Conservation (phyloP, 2,888 invertebrate genomes). For the Eilema griseolum region DNA sequence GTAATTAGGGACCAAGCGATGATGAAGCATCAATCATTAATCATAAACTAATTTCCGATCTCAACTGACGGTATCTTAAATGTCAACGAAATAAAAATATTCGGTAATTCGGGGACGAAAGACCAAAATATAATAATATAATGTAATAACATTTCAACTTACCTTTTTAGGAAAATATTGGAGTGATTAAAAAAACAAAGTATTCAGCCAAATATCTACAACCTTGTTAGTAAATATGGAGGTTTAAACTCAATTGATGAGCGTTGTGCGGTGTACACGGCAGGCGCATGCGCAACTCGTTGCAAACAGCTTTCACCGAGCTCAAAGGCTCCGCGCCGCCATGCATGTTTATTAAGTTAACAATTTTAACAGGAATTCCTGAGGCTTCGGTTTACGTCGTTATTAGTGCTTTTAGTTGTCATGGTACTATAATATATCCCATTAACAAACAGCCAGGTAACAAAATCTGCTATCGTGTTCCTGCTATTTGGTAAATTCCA, state of each 20-base stretch:
- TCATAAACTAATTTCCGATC: neutral
- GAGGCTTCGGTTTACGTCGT: slow-evolving; percentile 71
- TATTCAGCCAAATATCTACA: neutral
- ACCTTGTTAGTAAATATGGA: slow-evolving; percentile 27
- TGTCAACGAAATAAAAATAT: neutral
- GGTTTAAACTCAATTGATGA: slow-evolving; percentile 61
- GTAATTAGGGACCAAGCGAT: neutral
- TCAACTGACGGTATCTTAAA: neutral
- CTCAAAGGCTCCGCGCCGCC: slow-evolving; percentile 78
- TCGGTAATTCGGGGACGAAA: neutral
- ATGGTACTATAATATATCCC: slow-evolving; percentile 53
- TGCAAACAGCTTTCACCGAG: slow-evolving; percentile 78
- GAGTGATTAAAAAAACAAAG: no score
- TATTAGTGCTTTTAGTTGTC: slow-evolving; percentile 68
- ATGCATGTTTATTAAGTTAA: slow-evolving; percentile 82
- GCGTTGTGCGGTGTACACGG: slow-evolving; percentile 48
- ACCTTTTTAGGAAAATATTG: no score
- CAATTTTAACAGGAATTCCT: slow-evolving; percentile 80
- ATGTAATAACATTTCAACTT: no score
- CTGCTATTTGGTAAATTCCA: slow-evolving; percentile 17
- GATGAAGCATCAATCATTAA: neutral
- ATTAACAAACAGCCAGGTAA: slow-evolving; percentile 51
- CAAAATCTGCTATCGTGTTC: slow-evolving; percentile 32
- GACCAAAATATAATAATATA: neutral
- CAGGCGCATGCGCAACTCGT: slow-evolving; percentile 60